Percentiles rank a stretch among this genome's conserved stretches.
phyloP scores from a whole-genome alignment of 1,140 invertebrate species.

The Saccostrea echinata region DNA sequence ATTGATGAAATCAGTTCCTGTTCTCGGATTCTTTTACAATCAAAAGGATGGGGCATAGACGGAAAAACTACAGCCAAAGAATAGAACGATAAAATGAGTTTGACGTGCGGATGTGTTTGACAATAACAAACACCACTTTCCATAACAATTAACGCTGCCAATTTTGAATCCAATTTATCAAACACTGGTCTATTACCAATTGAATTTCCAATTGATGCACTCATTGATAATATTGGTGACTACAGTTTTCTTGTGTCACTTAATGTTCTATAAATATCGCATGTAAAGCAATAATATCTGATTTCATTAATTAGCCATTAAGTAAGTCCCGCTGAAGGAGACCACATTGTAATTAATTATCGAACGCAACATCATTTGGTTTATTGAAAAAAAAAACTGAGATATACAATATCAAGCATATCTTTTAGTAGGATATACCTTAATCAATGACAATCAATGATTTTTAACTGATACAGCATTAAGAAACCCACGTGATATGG shows the following conservation, averaged over 20 bases:
- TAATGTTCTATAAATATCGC: conserved; percentile 26
- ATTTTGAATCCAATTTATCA: conserved; percentile 34
- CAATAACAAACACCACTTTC: conserved; percentile 34
- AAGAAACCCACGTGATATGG: too few species aligned
- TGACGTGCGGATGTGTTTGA: conserved; percentile 31
- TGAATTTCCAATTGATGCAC: conserved; percentile 22
- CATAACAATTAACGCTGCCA: conserved; percentile 34
- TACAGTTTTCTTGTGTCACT: conserved; percentile 28
- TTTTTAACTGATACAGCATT: too few species aligned
- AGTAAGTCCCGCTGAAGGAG: conserved; percentile 8
- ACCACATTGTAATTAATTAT: conserved; percentile 30
- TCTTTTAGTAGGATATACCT: background rate
- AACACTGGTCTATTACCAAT: conserved; percentile 4
- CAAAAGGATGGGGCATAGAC: background rate
- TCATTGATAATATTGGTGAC: conserved; percentile 35
- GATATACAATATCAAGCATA: background rate
- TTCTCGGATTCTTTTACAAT: background rate
- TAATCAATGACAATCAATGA: too few species aligned
- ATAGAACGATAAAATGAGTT: background rate
- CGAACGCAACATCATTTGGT: background rate
- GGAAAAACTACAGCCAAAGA: background rate
- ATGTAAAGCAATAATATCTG: background rate
- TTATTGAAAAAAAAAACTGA: background rate
- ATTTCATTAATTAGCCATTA: conserved; percentile 36
- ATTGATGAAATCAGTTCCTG: conserved; percentile 13